Base-by-base conservation (phyloP, 2,797 vertebrate genomes). In the Helostoma temminkii region DNA sequence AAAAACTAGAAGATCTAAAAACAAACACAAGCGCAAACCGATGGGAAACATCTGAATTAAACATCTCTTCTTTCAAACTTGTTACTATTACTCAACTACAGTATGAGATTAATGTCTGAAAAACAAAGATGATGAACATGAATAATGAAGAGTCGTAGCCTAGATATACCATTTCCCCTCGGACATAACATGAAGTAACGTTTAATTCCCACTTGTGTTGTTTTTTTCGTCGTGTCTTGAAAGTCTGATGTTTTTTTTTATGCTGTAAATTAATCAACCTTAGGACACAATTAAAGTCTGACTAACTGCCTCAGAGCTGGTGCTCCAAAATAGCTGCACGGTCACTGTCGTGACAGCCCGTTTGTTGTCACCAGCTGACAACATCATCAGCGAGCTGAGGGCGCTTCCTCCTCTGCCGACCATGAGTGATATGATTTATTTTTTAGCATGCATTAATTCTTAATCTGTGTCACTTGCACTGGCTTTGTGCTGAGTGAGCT, bases 271-370 rank as follows among this genome's bases (percentile, higher is more conserved):
- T 66, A 86, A 74, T 68, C 25, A 4, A 85, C 83, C 75, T 26
- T 0, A 15, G 85, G 89, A 66, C 10, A 79, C 77, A 88, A 92
- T 88, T 88, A 89, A 88, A 78, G 81, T 71, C 58, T 28, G 39
- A 58, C 52, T 25, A 26, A 59, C 24, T 5, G 72, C 76, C 83
- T 82, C 65, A 9, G 68, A 85, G 85, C 47, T 1, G 10, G 53
- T 0, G 24, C 22, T 11, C 7, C 1, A 36, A 84, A 89, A 92
- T 84, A 90, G 89, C 3, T 9, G 47, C 78, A n/a, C 16, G 57
- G 61, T n/a, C n/a, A n/a, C n/a, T n/a, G n/a, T n/a, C n/a, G n/a
- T n/a, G n/a, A 69, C 68, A 21, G 26, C 8, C 14, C 0, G 15
- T 59, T 57, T 37, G 73, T 32, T 16, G 76, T 67, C 74, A 88